phyloP scores from a whole-genome alignment of 2,797 vertebrate genomes.

The Brachyrhaphis roseni region DNA sequence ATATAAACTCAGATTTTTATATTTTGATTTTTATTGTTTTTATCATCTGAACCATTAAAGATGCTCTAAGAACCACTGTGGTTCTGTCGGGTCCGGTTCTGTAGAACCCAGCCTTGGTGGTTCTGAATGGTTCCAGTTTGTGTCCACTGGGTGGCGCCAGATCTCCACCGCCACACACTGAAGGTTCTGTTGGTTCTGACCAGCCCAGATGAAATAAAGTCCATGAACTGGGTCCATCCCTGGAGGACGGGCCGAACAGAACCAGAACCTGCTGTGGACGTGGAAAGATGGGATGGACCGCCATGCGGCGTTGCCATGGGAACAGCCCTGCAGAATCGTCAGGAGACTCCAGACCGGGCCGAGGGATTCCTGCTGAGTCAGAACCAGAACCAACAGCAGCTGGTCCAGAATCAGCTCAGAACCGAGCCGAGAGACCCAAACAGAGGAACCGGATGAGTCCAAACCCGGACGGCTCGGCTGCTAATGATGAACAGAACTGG shows the following conservation, averaged over 20 bases:
- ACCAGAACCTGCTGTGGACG: not conserved
- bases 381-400: conserved; percentile 19
- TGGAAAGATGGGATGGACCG: not conserved
- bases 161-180: not conserved
- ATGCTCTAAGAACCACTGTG: not conserved
- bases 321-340: conserved; percentile 10
- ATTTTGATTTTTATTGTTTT: not conserved
- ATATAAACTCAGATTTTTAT: not conserved
- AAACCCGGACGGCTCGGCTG: not conserved
- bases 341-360: conserved; percentile 8
- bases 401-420: not conserved
- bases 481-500: not conserved
- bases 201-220: not conserved
- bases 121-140: not conserved
- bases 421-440: not conserved
- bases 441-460: not conserved
- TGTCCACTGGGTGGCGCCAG: not conserved
- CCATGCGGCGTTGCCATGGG: not conserved
- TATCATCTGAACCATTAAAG: not conserved
- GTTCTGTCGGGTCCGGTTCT: not conserved
- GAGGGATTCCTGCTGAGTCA: conserved; percentile 38
- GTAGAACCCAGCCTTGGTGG: not conserved
- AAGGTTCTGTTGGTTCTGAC: not conserved
- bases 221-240: not conserved
- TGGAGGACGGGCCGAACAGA: not conserved